Percentiles rank a stretch among this genome's conserved stretches.
phyloP scores from a whole-genome alignment of 1,140 invertebrate genomes.

The Drosophila eugracilis region DNA sequence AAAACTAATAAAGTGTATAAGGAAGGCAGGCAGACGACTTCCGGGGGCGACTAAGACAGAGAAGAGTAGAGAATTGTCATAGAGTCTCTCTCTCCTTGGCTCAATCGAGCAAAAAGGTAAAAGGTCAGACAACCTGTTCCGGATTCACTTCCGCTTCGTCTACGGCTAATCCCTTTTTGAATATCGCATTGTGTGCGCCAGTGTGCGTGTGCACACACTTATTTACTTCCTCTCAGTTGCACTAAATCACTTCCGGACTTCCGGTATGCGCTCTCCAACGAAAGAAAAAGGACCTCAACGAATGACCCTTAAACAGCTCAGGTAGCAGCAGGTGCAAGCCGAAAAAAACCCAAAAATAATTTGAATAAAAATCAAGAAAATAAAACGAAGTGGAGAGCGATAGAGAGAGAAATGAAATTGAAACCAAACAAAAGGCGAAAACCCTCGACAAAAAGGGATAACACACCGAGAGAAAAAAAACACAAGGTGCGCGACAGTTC shows the following conservation, averaged over 20 bases:
- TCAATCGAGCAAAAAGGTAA: conserved; percentile 65
- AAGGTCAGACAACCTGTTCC: conserved; percentile 73
- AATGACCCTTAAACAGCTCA: conserved; percentile 55
- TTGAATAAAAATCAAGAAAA: conserved; percentile 76
- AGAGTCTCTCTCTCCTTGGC: conserved; percentile 13
- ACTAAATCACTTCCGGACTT: conserved; percentile 83
- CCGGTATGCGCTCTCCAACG: conserved; percentile 54
- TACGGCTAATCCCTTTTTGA: conserved; percentile 59
- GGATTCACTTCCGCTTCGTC: conserved; percentile 63
- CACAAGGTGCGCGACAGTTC: conserved; percentile 70
- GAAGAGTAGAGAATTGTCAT: conserved; percentile 29
- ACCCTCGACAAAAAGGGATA: conserved; percentile 44
- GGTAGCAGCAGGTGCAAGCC: conserved; percentile 66
- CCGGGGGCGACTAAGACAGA: conserved; percentile 37
- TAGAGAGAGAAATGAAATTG: conserved; percentile 63
- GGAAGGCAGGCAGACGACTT: conserved; percentile 61
- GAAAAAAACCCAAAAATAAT: conserved; percentile 64
- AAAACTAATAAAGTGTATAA: conserved; percentile 71
- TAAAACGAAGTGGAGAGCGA: conserved; percentile 19
- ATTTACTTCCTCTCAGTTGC: conserved; percentile 73
- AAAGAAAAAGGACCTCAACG: conserved; percentile 16
- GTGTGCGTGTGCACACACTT: conserved; percentile 54
- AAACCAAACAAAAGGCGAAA: conserved; percentile 74
- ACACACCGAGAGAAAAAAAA: conserved; percentile 27
- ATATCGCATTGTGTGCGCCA: conserved; percentile 1